phyloP scores from a whole-genome alignment of 2,113 vertebrate species.

The Tricholaema leucomelas region DNA sequence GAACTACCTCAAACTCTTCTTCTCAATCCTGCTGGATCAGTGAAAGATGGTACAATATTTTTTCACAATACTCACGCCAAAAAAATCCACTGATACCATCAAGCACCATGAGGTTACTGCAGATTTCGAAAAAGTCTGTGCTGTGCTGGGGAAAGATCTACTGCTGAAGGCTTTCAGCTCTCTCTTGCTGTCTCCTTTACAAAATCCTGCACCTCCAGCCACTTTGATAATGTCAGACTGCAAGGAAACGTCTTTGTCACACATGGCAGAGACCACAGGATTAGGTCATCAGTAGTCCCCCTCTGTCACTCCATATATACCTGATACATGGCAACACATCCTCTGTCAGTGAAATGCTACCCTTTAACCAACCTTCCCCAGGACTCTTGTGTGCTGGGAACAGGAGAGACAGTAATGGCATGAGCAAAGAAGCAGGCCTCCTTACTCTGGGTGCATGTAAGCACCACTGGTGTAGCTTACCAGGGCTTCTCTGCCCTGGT shows the following conservation, averaged over 20 bases:
- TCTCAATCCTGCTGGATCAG: not conserved
- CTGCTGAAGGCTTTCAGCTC: not conserved
- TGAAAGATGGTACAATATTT: not conserved
- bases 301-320: not conserved
- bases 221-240: not conserved
- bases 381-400: not conserved
- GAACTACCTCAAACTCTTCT: not conserved
- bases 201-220: not conserved
- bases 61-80: not conserved
- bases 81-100: not conserved
- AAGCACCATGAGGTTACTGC: not conserved
- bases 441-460: too few species aligned
- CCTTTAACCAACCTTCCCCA: not conserved
- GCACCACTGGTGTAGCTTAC: too few species aligned
- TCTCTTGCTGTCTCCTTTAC: not conserved
- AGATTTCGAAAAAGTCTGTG: not conserved
- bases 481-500: too few species aligned
- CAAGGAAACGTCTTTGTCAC: not conserved
- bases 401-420: not conserved
- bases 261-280: not conserved
- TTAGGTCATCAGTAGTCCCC: not conserved
- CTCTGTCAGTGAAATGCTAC: not conserved
- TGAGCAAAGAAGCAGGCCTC: too few species aligned
- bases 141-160: not conserved
- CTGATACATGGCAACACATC: not conserved